These are phyloP conservation scores for Harpalus rufipes DNA, from an alignment of 2,888 invertebrate genomes.

Conservation along the genomic window DNA sequence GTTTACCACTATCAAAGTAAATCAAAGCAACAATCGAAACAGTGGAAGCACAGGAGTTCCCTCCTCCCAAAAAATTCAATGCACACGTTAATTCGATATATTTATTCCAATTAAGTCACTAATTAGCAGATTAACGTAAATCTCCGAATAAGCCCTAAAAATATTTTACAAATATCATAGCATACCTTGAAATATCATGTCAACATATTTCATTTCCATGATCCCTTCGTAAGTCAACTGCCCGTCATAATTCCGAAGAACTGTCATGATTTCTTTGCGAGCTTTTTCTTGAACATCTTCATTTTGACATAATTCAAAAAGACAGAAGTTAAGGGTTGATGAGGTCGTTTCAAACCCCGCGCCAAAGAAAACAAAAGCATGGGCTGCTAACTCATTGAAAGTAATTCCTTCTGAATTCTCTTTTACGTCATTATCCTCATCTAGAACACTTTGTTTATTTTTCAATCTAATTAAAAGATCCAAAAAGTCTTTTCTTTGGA, in stretches of 20 bases:
- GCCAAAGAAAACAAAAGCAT: constrained; percentile 54
- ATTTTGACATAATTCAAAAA: constrained; percentile 41
- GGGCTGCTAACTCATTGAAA: constrained; percentile 57
- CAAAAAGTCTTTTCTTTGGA: constrained; percentile 73
- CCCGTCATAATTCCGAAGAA: constrained; percentile 33
- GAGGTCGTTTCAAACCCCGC: constrained; percentile 60
- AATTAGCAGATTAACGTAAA: too few species aligned
- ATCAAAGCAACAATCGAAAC: too few species aligned
- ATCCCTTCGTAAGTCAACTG: constrained; percentile 49
- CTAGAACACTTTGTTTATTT: constrained; percentile 68
- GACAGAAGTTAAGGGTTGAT: constrained; percentile 45
- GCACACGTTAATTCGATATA: too few species aligned
- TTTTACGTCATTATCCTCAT: constrained; percentile 34
- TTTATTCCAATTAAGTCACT: too few species aligned
- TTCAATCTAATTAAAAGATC: constrained; percentile 73
- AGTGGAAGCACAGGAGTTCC: too few species aligned
- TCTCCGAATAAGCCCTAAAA: too few species aligned
- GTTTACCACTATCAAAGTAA: too few species aligned
- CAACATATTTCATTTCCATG: constrained; percentile 56
- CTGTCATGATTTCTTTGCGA: constrained; percentile 19
- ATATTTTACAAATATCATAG: too few species aligned
- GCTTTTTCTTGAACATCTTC: constrained; percentile 38
- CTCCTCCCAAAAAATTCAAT: too few species aligned
- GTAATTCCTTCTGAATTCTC: constrained; percentile 37
- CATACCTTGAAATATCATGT: constrained; percentile 49